Base-by-base conservation (phyloP, 2,797 vertebrate genomes). In the Anniella stebbinsi region DNA sequence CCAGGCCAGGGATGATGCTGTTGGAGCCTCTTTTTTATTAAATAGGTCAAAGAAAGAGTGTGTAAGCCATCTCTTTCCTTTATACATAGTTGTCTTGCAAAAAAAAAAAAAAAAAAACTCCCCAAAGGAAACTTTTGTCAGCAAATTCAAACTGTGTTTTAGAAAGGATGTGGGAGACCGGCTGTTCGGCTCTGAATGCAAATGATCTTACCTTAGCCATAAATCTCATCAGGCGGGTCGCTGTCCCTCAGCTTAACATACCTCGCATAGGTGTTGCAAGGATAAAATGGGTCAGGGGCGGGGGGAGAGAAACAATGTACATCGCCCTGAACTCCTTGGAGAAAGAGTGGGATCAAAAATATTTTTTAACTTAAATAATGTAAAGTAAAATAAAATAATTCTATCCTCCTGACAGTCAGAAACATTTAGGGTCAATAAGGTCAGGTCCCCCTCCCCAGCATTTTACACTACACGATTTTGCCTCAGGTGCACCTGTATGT, bases 31-130 rank as follows among this genome's bases (percentile, higher is more conserved):
- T 87, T 91, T 70, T 95, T 93, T 92, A 92, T 93, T 93, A 91
- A 60, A 80, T 87, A 93, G 92, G 92, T 95, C 90, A 95, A 94
- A 95, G 89, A 93, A 72, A 89, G 87, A 90, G 89, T 80, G 87
- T 89, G 86, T 80, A 84, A 95, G 94, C 90, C 60, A 70, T 82
- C 36, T 60, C 30, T 82, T 83, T 93, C 81, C 72, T 76, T 45
- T 30, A 67, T 67, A 84, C 36, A 89, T 66, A 84, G 57, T 77
- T 76, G 80, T 33, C n/a, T 77, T 77, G 72, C 57, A 76, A 48
- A 67, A 83, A 84, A 21, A 75, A 30, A 1, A 4, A 54, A 36
- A 30, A 45, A 86, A 69, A 45, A 36, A 30, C 28, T 60, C 33
- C 38, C 69, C 41, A 51, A 78, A 78, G 86, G 15, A 67, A 75